Evolutionary conservation across 2,113 vertebrate species (phyloP), one percentile per base, ranked within the genome.

Genomic region (Rhinolophus sinicus): DNA sequence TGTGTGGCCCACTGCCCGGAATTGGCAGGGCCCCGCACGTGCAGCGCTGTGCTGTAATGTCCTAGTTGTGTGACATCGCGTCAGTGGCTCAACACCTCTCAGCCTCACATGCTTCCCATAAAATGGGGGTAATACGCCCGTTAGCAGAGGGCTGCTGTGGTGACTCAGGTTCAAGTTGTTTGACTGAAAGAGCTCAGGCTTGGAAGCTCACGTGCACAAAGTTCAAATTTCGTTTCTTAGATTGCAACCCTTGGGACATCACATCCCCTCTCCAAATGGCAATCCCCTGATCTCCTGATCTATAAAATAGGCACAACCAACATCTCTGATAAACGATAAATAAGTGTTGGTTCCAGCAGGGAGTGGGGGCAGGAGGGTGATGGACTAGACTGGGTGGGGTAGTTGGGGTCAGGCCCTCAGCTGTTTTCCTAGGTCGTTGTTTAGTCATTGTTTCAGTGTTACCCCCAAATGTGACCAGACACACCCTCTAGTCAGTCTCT

Each of bases 341-440:
- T 14, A 40, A 24, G 44, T 12, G 69, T 26, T 35, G 14, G 13
- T 28, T 81, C 64, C 21, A 47, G 56, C n/a, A 8, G 58, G 50
- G n/a, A 8, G 28, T 1, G 1, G 3, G 33, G 30, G 10, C 1
- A 13, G 38, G 44, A 6, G 24, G 47, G 15, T 1, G 0, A 64
- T 24, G 44, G 10, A 5, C 10, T 15, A 40, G n/a, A 52, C 88
- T 8, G 0, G 4, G 11, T 14, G 3, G 24, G 38, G 75, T 19
- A 5, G 24, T 60, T 40, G 22, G 30, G 14, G 9, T 64, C 60
- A 40, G n/a, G 33, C 14, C 21, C n/a, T 13, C 50, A 14, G 24
- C 8, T 26, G 72, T n/a, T 47, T 24, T 50, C 82, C n/a, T 33
- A 3, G 21, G 40, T 14, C 5, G 12, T 24, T 52, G 30, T 24